Base-by-base conservation (phyloP, 2,113 vertebrate species). In the Jaculus jaculus region DNA sequence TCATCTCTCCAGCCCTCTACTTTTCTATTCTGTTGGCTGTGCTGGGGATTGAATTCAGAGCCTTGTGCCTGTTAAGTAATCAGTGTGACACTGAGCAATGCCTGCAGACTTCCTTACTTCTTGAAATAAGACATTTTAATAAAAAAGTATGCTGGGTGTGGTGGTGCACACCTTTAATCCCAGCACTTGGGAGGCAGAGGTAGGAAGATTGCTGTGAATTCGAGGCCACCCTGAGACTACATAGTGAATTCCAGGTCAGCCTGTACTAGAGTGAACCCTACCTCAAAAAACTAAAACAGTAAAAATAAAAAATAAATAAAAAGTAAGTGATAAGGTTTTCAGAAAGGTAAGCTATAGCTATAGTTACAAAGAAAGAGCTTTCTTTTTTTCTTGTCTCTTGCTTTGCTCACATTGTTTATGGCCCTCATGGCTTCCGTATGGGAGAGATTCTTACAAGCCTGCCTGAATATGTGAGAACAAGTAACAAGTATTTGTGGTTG, bases 91-190 rank as follows among this genome's bases (percentile, higher is more conserved):
- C 17, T 65, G 74, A 86, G 34, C 34, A 30, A 3, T 17, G 47
- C 7, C 0, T 17, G 24, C 28, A 80, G 37, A 26, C 39, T 20
- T 81, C 42, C 63, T 89, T 60, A 74, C 32, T 91, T 84, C 68
- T 87, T 65, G 86, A 63, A 92, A 78, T 84, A 86, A 58, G 68
- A 75, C 23, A 85, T 90, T 90, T 95, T 94, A 74, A 68, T 86
- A 60, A 83, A 88, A 92, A n/a, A n/a, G n/a, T n/a, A n/a, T n/a
- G n/a, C n/a, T n/a, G n/a, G n/a, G n/a, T n/a, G n/a, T n/a, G n/a
- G n/a, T n/a, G n/a, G n/a, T n/a, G n/a, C n/a, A n/a, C n/a, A n/a
- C n/a, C n/a, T n/a, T n/a, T n/a, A n/a, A n/a, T n/a, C n/a, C n/a
- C n/a, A n/a, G n/a, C n/a, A n/a, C n/a, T n/a, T n/a, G n/a, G n/a